These are phyloP conservation scores for Epinephelus fuscoguttatus DNA, from an alignment of 2,113 vertebrate genomes.

Conservation along the genomic window DNA sequence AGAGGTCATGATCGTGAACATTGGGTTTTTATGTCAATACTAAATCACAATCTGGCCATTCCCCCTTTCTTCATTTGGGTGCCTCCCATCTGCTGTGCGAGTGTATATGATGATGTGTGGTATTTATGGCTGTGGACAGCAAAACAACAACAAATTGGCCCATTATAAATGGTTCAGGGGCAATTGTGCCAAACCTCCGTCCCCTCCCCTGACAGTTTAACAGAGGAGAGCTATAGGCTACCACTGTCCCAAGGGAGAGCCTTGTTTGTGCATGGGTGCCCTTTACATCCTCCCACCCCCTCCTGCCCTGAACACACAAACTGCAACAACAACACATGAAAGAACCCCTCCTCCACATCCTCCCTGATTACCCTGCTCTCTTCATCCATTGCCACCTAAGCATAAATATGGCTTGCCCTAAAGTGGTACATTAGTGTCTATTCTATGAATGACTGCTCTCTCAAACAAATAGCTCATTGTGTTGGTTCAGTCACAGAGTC, in stretches of 20 bases:
- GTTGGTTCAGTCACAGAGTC: slow-evolving; percentile 37
- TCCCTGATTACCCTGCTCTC: slow-evolving; percentile 63
- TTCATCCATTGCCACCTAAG: slow-evolving; percentile 63
- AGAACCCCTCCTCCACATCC: slow-evolving; percentile 74
- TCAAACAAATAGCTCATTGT: slow-evolving; percentile 49
- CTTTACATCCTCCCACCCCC: slow-evolving; percentile 58
- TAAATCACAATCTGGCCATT: slow-evolving; percentile 64
- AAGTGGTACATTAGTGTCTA: slow-evolving; percentile 57
- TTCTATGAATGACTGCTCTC: slow-evolving; percentile 39
- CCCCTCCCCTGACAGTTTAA: slow-evolving; percentile 73
- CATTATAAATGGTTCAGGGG: slow-evolving; percentile 81
- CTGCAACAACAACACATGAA: slow-evolving; percentile 64
- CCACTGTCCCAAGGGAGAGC: slow-evolving; percentile 67
- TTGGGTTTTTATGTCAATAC: slow-evolving; percentile 61
- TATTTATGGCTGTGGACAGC: slow-evolving; percentile 75
- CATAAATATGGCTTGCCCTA: slow-evolving; percentile 65
- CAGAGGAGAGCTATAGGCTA: slow-evolving; percentile 73
- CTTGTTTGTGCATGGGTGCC: slow-evolving; percentile 80
- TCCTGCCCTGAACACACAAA: slow-evolving; percentile 62
- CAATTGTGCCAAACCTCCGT: slow-evolving; percentile 69
- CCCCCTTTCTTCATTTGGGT: slow-evolving; percentile 49
- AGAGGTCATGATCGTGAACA: slow-evolving; percentile 44
- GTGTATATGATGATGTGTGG: slow-evolving; percentile 65
- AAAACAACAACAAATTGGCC: slow-evolving; percentile 83
- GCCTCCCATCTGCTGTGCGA: slow-evolving; percentile 72